Conservation (phyloP, 2,113 vertebrate species). For the Apaloderma vittatum region DNA sequence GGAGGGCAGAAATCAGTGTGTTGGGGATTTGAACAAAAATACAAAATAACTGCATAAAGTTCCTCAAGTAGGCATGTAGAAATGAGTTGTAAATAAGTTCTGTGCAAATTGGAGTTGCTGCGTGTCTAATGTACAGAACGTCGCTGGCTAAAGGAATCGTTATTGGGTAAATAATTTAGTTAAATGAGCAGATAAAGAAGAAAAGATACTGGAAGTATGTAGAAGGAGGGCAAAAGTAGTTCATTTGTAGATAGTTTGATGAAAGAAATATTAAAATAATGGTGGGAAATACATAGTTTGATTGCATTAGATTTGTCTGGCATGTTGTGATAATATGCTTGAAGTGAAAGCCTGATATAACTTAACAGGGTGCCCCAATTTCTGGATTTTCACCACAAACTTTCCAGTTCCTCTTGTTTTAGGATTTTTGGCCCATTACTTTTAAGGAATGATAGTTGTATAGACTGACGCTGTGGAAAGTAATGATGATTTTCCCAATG, state of each 20-base stretch:
- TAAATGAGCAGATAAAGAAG: neutral
- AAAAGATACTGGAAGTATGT: neutral
- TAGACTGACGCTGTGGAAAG: neutral
- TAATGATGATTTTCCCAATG: neutral
- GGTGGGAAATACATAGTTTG: neutral
- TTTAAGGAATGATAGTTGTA: neutral
- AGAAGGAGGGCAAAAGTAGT: neutral
- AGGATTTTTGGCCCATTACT: neutral
- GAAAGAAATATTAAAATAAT: neutral
- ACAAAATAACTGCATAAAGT: neutral
- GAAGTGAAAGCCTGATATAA: neutral
- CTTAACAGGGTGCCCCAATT: neutral
- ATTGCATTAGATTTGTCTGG: neutral
- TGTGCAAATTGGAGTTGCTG: neutral
- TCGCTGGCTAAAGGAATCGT: neutral
- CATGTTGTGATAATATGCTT: neutral
- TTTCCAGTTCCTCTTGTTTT: neutral
- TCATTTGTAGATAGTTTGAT: neutral
- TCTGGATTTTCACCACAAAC: neutral
- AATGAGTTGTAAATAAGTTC: neutral
- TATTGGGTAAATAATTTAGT: neutral
- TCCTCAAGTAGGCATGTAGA: neutral
- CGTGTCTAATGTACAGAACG: neutral
- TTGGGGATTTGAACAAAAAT: neutral
- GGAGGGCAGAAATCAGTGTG: neutral